phyloP scores from a whole-genome alignment of 2,888 invertebrate genomes.

The Phrixothrix hirtus region DNA sequence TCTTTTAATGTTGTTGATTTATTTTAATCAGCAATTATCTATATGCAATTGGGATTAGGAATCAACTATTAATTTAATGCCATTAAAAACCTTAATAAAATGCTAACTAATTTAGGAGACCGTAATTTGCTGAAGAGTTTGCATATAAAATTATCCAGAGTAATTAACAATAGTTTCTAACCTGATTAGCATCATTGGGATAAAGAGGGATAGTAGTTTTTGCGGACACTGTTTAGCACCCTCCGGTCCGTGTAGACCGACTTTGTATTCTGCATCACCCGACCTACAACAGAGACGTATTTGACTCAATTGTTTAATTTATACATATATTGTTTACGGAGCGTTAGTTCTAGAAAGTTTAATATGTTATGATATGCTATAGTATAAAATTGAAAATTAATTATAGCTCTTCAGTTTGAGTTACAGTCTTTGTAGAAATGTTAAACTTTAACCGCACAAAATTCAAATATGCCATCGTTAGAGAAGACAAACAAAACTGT shows the following conservation, averaged over 20 bases:
- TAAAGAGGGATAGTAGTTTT: conserved; percentile 25
- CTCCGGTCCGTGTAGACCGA: conserved; percentile 20
- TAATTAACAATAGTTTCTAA: conserved; percentile 29
- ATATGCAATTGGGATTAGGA: too few relatives aligned
- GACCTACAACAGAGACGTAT: conserved; percentile 25
- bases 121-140: conserved; percentile 15
- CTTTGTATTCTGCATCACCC: conserved; percentile 26
- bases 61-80: not conserved
- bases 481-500: conserved; percentile 22
- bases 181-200: conserved; percentile 26
- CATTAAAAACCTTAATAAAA: conserved; percentile 3
- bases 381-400: conserved; percentile 4
- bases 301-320: too few relatives aligned
- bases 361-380: too few relatives aligned
- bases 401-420: conserved; percentile 6
- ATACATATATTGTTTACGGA: too few relatives aligned
- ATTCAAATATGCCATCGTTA: conserved; percentile 16
- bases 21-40: too few relatives aligned
- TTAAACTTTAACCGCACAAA: conserved; percentile 14
- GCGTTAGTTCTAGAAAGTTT: too few relatives aligned
- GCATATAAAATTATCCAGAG: conserved; percentile 23
- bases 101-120: not conserved
- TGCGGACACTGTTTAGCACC: conserved; percentile 26
- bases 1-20: too few relatives aligned
- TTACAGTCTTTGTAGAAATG: conserved; percentile 2